These are phyloP conservation scores for Drosophila nr. perissopoda DNA, from an alignment of 2,888 invertebrate genomes.

Conservation along the genomic window DNA sequence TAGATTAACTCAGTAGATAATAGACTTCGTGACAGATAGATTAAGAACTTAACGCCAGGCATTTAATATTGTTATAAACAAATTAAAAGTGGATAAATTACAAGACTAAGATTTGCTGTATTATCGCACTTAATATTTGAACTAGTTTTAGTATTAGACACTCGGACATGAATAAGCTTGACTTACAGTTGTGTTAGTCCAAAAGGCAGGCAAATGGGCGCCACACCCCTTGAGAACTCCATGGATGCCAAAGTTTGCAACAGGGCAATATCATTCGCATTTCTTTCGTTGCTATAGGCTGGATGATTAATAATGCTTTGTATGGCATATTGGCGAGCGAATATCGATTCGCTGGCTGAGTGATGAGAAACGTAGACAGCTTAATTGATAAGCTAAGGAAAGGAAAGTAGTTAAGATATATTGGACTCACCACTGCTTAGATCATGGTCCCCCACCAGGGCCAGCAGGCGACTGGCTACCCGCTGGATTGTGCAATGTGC, in stretches of 20 bases:
- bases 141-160: background rate
- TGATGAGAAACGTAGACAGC: background rate
- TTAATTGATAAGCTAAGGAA: background rate
- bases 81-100: background rate
- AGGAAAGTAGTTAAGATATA: rapidly evolving
- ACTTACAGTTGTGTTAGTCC: conserved; percentile 74
- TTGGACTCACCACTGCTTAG: conserved; percentile 81
- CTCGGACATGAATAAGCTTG: background rate
- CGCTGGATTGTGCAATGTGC: conserved; percentile 85
- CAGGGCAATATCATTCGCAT: conserved; percentile 86
- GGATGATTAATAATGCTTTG: conserved; percentile 75
- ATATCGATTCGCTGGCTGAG: conserved; percentile 69
- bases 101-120: background rate
- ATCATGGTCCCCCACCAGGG: conserved; percentile 86
- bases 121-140: background rate
- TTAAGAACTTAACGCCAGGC: background rate
- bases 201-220: conserved; percentile 88
- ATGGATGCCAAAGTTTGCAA: conserved; percentile 84
- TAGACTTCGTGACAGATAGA: background rate
- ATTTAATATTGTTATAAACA: no score
- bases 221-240: conserved; percentile 86
- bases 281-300: conserved; percentile 43
- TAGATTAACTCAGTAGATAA: background rate
- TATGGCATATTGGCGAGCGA: conserved; percentile 83
- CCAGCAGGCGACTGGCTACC: conserved; percentile 69